A percentile compares a stretch with the other conserved stretches of the same genome.
Evolutionary conservation across 2,113 vertebrate species (phyloP).

Genomic region (Equus przewalskii): DNA sequence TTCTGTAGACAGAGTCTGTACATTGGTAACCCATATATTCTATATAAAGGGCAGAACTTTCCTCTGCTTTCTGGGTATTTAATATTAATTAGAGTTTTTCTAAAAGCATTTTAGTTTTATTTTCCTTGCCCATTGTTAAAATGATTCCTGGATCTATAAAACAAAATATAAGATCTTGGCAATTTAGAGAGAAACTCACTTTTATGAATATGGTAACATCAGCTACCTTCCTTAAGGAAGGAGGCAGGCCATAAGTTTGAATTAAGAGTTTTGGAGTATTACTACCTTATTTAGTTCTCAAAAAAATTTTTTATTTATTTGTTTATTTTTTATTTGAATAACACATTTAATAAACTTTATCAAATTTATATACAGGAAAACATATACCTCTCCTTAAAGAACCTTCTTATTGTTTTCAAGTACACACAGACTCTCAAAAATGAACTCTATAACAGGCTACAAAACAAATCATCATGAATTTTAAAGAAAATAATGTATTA

Average conservation of each 20-base stretch:
- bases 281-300: background rate
- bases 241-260: background rate
- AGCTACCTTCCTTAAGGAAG: background rate
- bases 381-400: background rate
- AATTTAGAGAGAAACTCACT: background rate
- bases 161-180: background rate
- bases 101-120: conserved; percentile 11
- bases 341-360: background rate
- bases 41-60: background rate
- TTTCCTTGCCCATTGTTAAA: background rate
- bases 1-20: background rate
- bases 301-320: background rate
- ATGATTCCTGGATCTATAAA: background rate
- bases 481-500: background rate
- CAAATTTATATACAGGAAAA: background rate
- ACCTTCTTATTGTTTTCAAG: background rate
- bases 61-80: background rate
- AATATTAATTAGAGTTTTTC: background rate
- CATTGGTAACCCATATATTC: background rate
- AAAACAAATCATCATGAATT: background rate
- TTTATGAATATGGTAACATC: background rate
- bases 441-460: background rate
- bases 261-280: background rate
- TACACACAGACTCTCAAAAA: background rate
- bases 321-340: background rate